Conservation (phyloP, 1,140 invertebrate genomes). For the Eubasilissa regina region DNA sequence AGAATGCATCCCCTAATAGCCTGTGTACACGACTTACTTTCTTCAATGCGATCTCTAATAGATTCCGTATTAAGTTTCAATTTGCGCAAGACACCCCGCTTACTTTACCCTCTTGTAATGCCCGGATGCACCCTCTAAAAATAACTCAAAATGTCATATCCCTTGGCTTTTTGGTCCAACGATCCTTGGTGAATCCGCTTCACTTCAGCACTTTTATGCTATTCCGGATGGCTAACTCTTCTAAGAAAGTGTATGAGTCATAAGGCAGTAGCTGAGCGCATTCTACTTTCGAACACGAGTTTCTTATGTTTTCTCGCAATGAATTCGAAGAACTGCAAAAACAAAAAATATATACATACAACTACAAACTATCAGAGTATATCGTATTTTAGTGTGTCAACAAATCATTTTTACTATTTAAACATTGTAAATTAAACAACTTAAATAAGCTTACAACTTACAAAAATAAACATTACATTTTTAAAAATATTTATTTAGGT, state of each 20-base stretch:
- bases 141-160: constrained; percentile 59
- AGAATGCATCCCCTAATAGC: constrained; percentile 57
- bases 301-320: no score
- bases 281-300: no score
- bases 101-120: constrained; percentile 42
- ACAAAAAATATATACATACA: no score
- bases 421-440: no score
- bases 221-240: constrained; percentile 58
- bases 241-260: constrained; percentile 53
- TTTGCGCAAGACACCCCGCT: constrained; percentile 58
- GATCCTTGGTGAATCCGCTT: constrained; percentile 36
- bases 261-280: neutral
- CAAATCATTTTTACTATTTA: no score
- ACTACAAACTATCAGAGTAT: no score
- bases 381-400: no score
- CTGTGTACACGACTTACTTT: constrained; percentile 54
- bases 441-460: no score
- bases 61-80: constrained; percentile 62
- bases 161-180: constrained; percentile 33
- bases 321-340: no score
- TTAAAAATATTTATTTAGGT: no score
- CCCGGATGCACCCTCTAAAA: constrained; percentile 55
- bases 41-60: constrained; percentile 58
- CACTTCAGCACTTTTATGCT: constrained; percentile 53
- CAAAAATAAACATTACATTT: no score